Evolutionary conservation across 2,797 vertebrate species (phyloP), one percentile per base, ranked within the genome.

Genomic region (Cygnus olor): DNA sequence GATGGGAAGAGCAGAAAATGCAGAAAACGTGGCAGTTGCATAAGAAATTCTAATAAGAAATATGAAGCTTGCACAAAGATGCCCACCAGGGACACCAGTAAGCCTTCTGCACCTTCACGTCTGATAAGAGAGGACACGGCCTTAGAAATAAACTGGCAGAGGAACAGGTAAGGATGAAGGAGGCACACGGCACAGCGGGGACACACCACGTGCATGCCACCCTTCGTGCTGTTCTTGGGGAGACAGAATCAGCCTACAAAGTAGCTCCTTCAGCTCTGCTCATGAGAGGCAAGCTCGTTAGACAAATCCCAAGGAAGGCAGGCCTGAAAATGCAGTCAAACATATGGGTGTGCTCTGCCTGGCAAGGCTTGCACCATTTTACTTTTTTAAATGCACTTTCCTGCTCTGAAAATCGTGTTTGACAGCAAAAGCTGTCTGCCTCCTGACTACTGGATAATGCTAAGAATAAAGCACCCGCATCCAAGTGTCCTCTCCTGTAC

Each of bases 101-200:
- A 42, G 1, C 20, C 17, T 3, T 13, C 18, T 19, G 61, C 30
- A 38, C 34, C 38, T 21, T 12, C 19, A 5, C 38, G n/a, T 11
- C 45, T 24, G 53, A n/a, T 10, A 27, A 27, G n/a, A 19, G 64
- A 56, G 51, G 57, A 28, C 34, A 42, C 14, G 0, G 20, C 16
- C 0, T 7, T 7, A 36, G 44, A 53, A 53, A 14, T 0, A 7
- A 34, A 32, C 0, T 1, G 20, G 15, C n/a, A 6, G n/a, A 53
- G 49, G 12, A n/a, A 12, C 18, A 34, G 73, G 38, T 10, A 21
- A 42, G 36, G 40, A 49, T 6, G 49, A 20, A 24, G 47, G 80
- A 32, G 42, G 25, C 42, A 45, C 49, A 4, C 3, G 7, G 60
- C 49, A 6, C 0, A 47, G 56, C 27, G 18, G 63, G 63, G 63